A percentile compares a stretch with the other conserved stretches of the same genome.
Conservation (phyloP, 1,140 invertebrate genomes). For the Arctopsyche grandis region DNA sequence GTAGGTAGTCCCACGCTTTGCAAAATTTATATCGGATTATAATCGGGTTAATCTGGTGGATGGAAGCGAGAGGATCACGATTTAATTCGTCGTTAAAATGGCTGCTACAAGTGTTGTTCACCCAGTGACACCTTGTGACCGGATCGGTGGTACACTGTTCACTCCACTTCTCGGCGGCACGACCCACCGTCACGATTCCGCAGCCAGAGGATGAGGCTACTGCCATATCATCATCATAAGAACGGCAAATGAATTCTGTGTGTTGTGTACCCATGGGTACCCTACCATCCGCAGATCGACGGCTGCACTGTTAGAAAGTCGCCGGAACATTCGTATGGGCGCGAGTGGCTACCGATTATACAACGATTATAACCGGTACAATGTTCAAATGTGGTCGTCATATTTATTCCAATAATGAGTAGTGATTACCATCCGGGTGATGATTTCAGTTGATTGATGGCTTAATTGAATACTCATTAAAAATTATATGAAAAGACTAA, state of each 20-base stretch:
- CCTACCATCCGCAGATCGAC: neutral
- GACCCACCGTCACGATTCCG: slow-evolving; percentile 47
- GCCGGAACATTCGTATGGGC: neutral
- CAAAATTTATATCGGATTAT: slow-evolving; percentile 31
- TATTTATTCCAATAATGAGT: too few species aligned
- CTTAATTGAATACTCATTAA: too few species aligned
- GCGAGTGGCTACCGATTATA: neutral
- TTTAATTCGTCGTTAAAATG: slow-evolving; percentile 41
- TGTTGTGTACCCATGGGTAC: too few species aligned
- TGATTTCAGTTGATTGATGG: too few species aligned
- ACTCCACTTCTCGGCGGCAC: slow-evolving; percentile 47
- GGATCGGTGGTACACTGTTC: slow-evolving; percentile 40
- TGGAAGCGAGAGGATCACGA: slow-evolving; percentile 30
- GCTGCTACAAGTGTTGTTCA: slow-evolving; percentile 47
- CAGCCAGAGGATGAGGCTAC: slow-evolving; percentile 16
- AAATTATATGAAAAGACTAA: too few species aligned
- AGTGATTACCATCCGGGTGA: too few species aligned
- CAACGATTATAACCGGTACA: too few species aligned
- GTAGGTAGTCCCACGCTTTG: slow-evolving; percentile 25
- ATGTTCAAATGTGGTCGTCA: too few species aligned
- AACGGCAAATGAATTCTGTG: slow-evolving; percentile 43
- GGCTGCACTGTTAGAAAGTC: slow-evolving; percentile 9
- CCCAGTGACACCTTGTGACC: slow-evolving; percentile 53
- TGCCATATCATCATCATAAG: slow-evolving; percentile 52
- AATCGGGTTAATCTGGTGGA: slow-evolving; percentile 27